Conservation (phyloP, 1,140 invertebrate genomes). For the Leptinotarsa lineolata region DNA sequence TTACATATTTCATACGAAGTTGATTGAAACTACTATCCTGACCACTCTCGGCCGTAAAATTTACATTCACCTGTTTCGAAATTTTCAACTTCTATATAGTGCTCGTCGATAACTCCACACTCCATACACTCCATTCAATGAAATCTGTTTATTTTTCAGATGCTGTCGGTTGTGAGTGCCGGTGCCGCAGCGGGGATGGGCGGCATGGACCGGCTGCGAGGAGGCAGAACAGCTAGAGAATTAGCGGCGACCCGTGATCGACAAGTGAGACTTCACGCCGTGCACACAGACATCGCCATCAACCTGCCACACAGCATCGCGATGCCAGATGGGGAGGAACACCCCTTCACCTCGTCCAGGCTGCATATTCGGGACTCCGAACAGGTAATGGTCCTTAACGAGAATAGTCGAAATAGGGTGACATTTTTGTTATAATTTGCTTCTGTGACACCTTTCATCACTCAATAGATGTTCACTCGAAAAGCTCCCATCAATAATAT, state of each 20-base stretch:
- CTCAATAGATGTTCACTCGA: too few species aligned
- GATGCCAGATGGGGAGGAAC: conserved; percentile 73
- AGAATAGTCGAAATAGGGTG: neutral
- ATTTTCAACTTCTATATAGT: too few species aligned
- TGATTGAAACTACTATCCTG: too few species aligned
- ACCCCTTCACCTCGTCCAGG: conserved; percentile 62
- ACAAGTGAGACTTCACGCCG: conserved; percentile 62
- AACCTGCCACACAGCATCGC: conserved; percentile 70
- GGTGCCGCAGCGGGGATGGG: conserved; percentile 61
- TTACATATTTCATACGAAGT: too few species aligned
- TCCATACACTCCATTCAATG: too few species aligned
- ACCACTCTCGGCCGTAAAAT: too few species aligned
- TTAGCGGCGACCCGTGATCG: conserved; percentile 62
- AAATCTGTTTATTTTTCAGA: conserved; percentile 56
- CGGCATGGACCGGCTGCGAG: conserved; percentile 59
- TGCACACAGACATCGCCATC: conserved; percentile 66
- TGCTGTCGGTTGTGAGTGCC: conserved; percentile 68
- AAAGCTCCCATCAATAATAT: too few species aligned
- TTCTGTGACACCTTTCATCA: too few species aligned
- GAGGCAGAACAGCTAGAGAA: conserved; percentile 52
- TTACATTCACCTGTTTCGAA: too few species aligned
- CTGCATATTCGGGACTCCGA: conserved; percentile 67
- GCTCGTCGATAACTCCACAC: too few species aligned
- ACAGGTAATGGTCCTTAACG: conserved; percentile 57
- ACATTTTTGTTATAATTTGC: too few species aligned